Evolutionary conservation across 2,888 invertebrate genomes (phyloP), one percentile per base, ranked within the genome.

Genomic region (Brassicogethes aeneus): DNA sequence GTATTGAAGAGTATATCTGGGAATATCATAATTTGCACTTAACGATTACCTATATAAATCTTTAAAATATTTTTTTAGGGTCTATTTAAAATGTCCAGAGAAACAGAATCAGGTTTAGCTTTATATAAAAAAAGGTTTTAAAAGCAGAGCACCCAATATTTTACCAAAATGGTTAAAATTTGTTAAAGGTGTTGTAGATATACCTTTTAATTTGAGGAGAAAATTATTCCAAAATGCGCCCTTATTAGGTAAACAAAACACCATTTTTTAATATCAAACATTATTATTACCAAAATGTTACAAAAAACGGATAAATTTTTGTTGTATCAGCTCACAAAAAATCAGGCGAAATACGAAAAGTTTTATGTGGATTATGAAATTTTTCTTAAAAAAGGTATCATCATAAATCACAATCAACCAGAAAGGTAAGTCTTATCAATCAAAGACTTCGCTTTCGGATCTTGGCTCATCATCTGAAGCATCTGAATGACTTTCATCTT

Each of bases 151-250:
- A 1, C 91, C 91, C 43, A 86, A 90, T 59, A 79, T 96, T 49
- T 70, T 96, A 46, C 95, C 95, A 0, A 90, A 92, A 61, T 97
- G 95, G 92, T 72, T 97, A 52, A 75, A 96, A 55, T 97, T 97
- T 69, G 75, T 97, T 2, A 93, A 93, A 77, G 96, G 95, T 61
- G 95, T 97, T 17, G 93, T 97, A 12, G 97, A 97, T 69, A 95
- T 97, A 71, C 97, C 97, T 32, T 71, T 97, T 41, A 97, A 97
- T 77, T 75, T 97, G 45, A 96, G 95, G 64, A 77, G 97, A 61
- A 97, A 97, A 69, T 70, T 97, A 44, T 72, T 97, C 36, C 97
- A 97, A 70, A 95, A 97, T 60, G 93, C 92, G 66, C 77, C 82
- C 15, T 73, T 97, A 2, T 93, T 97, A 52, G 79, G 76, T n/a